A percentile compares a stretch with the other conserved stretches of the same genome.
These are phyloP conservation scores for Melanotaenia trifasciata DNA, from an alignment of 2,797 vertebrate species.

Conservation along the genomic window DNA sequence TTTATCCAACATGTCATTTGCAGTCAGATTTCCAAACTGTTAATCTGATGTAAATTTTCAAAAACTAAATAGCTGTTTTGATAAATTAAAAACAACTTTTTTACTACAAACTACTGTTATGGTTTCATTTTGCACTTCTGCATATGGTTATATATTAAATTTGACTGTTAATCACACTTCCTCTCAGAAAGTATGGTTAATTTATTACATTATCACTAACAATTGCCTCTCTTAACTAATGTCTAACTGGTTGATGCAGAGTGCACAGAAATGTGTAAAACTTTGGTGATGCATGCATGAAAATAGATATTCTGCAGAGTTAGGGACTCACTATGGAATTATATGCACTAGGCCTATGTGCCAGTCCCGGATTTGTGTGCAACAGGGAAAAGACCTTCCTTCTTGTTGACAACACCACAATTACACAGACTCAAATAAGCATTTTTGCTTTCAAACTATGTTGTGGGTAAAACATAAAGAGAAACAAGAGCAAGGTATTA, in stretches of 20 bases:
- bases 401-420: neutral
- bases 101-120: neutral
- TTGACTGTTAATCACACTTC: neutral
- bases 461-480: conserved; percentile 33
- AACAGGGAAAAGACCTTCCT: neutral
- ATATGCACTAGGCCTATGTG: neutral
- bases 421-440: neutral
- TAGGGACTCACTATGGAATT: neutral
- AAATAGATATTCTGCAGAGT: neutral
- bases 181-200: neutral
- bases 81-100: neutral
- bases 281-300: neutral
- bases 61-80: neutral
- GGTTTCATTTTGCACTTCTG: neutral
- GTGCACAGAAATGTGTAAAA: neutral
- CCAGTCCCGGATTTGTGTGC: neutral
- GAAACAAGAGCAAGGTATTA: conserved; percentile 39
- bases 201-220: neutral
- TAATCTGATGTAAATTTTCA: neutral
- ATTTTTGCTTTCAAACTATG: conserved; percentile 32
- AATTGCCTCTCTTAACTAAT: neutral
- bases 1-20: conserved; percentile 1
- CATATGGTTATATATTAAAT: neutral
- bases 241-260: neutral
- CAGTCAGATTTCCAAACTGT: neutral